phyloP scores from a whole-genome alignment of 2,888 invertebrate species.

The Galerucella nymphaeae region DNA sequence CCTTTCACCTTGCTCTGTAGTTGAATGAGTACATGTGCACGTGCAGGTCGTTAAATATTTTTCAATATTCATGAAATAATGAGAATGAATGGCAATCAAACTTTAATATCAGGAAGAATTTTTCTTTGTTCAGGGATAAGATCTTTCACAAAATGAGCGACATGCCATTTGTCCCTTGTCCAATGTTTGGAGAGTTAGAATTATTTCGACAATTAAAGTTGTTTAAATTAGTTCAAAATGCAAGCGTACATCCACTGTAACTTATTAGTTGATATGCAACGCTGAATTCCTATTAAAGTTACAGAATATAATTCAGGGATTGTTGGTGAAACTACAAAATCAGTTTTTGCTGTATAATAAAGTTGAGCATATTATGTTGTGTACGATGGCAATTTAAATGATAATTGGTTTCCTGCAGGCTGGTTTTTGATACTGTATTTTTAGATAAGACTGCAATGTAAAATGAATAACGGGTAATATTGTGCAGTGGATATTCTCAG shows the following conservation, averaged over 20 bases:
- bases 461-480: no score
- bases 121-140: no score
- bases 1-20: no score
- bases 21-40: no score
- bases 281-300: conserved; percentile 1
- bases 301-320: not conserved
- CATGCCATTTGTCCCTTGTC: conserved; percentile 2
- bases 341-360: not conserved
- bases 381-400: not conserved
- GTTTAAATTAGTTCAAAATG: conserved; percentile 6
- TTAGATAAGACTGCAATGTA: no score
- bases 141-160: not conserved
- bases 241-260: not conserved
- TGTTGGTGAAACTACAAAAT: not conserved
- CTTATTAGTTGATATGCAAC: conserved; percentile 6
- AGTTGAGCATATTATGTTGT: not conserved
- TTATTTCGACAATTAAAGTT: not conserved
- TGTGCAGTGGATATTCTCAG: no score
- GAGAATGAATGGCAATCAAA: no score
- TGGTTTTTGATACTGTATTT: not conserved
- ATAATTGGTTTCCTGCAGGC: not conserved
- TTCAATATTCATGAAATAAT: no score
- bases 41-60: no score
- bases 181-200: not conserved
- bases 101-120: no score